Evolutionary conservation across 1,140 invertebrate genomes (phyloP).

Genomic region (Ostrea edulis): DNA sequence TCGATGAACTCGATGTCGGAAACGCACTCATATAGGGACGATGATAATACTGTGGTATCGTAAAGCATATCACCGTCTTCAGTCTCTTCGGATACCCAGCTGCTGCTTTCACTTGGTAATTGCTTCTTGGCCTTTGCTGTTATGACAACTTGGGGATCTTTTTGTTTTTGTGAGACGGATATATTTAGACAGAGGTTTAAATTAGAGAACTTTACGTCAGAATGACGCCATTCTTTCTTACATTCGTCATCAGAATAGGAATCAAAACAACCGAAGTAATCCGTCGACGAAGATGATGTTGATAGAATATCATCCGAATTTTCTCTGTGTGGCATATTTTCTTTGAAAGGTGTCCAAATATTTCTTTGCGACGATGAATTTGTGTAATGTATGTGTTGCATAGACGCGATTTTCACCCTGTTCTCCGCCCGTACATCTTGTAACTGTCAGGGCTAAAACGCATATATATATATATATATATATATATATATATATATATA

Average conservation of each 20-base stretch:
- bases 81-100: not conserved
- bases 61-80: not conserved
- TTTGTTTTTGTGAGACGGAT: not conserved
- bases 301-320: not conserved
- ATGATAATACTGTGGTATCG: not conserved
- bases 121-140: not conserved
- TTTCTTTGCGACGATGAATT: constrained; percentile 3
- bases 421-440: too few species aligned
- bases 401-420: too few species aligned
- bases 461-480: too few species aligned
- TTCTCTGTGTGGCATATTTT: not conserved
- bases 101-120: not conserved
- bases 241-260: not conserved
- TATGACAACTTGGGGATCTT: not conserved
- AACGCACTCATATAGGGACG: not conserved
- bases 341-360: constrained; percentile 6
- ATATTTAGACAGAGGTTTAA: constrained; percentile 22
- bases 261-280: constrained; percentile 31
- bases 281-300: not conserved
- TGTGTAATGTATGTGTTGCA: too few species aligned
- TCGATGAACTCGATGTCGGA: not conserved
- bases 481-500: too few species aligned
- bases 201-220: not conserved
- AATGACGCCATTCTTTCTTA: not conserved
- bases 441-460: too few species aligned